Percentiles rank a stretch among this genome's conserved stretches.
These are phyloP conservation scores for Thysanoteuthis rhombus DNA, from an alignment of 2,888 invertebrate genomes.

Conservation along the genomic window DNA sequence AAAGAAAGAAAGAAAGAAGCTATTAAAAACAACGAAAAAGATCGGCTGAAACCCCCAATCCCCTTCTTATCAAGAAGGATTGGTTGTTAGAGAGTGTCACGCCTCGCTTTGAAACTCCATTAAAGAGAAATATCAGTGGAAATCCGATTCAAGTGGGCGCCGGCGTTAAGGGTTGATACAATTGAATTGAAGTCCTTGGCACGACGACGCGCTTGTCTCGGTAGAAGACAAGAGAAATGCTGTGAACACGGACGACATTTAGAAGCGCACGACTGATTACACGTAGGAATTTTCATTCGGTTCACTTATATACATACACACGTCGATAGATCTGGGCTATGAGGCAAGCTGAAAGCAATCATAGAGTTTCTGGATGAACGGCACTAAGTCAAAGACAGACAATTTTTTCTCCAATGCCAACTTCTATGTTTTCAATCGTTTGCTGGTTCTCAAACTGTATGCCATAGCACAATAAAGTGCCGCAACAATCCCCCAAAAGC, in stretches of 20 bases:
- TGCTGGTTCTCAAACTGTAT: no score
- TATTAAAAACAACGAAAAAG: not conserved
- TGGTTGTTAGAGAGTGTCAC: not conserved
- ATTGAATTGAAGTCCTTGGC: not conserved
- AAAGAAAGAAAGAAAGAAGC: not conserved
- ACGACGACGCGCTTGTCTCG: not conserved
- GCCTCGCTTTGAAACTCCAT: not conserved
- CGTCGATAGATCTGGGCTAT: not conserved
- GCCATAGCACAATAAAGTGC: no score
- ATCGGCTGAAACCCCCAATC: not conserved
- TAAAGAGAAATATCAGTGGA: not conserved
- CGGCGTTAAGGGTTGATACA: not conserved
- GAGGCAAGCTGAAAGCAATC: not conserved
- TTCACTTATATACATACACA: not conserved
- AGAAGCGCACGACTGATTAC: not conserved
- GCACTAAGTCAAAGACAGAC: not conserved
- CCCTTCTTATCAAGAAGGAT: no score
- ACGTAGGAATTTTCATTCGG: not conserved
- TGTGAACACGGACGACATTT: not conserved
- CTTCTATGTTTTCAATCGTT: no score
- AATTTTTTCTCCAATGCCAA: no score
- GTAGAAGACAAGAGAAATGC: not conserved
- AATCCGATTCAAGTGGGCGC: not conserved
- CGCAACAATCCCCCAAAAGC: no score
- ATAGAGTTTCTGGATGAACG: not conserved